phyloP scores from a whole-genome alignment of 1,140 invertebrate genomes.

The Nephotettix cincticeps region DNA sequence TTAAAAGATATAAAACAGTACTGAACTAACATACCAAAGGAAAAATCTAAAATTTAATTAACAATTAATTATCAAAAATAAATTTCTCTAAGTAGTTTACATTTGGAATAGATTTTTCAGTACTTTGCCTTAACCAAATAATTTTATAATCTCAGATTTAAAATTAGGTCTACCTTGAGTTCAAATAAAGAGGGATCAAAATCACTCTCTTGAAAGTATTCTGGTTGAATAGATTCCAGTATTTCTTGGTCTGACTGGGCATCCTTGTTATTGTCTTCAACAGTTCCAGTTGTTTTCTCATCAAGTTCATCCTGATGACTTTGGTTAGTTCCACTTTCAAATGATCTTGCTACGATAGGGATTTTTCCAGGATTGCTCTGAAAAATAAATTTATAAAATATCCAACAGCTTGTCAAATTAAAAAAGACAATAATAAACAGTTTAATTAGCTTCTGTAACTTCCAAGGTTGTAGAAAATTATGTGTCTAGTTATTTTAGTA shows the following conservation, averaged over 20 bases:
- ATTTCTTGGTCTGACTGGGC: constrained; percentile 38
- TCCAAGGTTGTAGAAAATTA: background rate
- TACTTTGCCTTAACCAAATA: too few species aligned
- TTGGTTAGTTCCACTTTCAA: background rate
- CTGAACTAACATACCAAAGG: too few species aligned
- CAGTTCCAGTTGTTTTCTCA: background rate
- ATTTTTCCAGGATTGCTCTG: constrained; percentile 21
- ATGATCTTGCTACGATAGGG: constrained; percentile 2
- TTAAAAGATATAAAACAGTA: too few species aligned
- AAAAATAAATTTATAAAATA: background rate
- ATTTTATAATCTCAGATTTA: too few species aligned
- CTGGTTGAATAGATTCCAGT: constrained; percentile 37
- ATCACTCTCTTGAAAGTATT: constrained; percentile 35
- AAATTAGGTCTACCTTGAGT: constrained; percentile 39
- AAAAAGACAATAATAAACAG: background rate
- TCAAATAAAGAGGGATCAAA: constrained; percentile 40
- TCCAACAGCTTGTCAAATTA: background rate
- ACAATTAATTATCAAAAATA: too few species aligned
- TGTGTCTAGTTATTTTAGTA: background rate
- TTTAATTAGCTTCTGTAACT: background rate
- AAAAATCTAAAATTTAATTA: too few species aligned
- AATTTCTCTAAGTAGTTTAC: too few species aligned
- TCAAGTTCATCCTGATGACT: background rate
- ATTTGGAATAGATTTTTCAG: too few species aligned
- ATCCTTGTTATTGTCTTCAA: constrained; percentile 21